phyloP scores from a whole-genome alignment of 2,888 invertebrate species.

The Volucella inflata region DNA sequence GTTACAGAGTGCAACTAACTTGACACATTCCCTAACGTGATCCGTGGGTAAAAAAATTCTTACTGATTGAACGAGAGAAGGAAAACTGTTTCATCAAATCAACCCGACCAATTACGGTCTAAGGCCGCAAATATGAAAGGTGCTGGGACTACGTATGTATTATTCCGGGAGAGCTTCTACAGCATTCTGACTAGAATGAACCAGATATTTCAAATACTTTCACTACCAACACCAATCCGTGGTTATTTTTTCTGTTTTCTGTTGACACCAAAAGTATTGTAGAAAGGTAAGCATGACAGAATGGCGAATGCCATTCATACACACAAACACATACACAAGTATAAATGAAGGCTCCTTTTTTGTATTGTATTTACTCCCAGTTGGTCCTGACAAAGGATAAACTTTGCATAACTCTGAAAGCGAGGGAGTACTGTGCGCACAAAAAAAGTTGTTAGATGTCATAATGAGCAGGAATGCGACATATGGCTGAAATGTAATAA shows the following conservation, averaged over 20 bases:
- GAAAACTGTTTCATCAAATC: not conserved
- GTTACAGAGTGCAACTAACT: not conserved
- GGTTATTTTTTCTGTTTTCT: slow-evolving; percentile 40
- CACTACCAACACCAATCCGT: slow-evolving; percentile 11
- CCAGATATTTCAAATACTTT: slow-evolving; percentile 30
- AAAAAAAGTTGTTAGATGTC: slow-evolving; percentile 5
- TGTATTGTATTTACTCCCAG: not conserved
- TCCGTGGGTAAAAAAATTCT: not conserved
- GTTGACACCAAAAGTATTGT: slow-evolving; percentile 46
- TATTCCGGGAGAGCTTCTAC: slow-evolving; percentile 31
- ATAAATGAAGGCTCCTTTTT: slow-evolving; percentile 32
- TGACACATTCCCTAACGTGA: slow-evolving; percentile 7
- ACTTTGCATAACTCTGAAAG: slow-evolving; percentile 44
- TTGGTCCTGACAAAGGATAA: slow-evolving; percentile 32
- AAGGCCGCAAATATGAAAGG: slow-evolving; percentile 47
- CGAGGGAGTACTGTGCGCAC: not conserved
- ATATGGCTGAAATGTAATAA: slow-evolving; percentile 36
- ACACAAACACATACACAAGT: not conserved
- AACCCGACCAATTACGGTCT: slow-evolving; percentile 53
- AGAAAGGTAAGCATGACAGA: slow-evolving; percentile 31
- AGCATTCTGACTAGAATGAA: slow-evolving; percentile 12
- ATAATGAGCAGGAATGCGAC: slow-evolving; percentile 44
- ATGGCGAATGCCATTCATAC: slow-evolving; percentile 21
- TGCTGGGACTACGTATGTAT: slow-evolving; percentile 35
- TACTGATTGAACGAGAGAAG: slow-evolving; percentile 18